Evolutionary conservation across 2,797 vertebrate genomes (phyloP).

Genomic region (Bradypus variegatus): DNA sequence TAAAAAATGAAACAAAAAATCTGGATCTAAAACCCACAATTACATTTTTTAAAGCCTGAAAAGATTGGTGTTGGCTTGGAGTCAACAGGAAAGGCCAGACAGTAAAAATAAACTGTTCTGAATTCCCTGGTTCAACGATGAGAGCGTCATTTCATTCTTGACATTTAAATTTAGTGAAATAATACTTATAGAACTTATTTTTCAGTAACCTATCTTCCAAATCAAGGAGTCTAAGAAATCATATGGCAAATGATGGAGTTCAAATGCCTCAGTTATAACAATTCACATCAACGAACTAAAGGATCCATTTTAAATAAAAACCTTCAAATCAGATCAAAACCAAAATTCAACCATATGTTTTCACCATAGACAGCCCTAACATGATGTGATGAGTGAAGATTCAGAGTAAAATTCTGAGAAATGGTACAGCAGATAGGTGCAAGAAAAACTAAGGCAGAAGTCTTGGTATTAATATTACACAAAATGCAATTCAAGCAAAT

Average conservation of each 20-base stretch:
- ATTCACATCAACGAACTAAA: neutral
- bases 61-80: neutral
- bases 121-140: neutral
- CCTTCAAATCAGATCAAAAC: neutral
- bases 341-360: neutral
- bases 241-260: neutral
- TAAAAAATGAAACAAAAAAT: neutral
- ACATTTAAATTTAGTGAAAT: constrained; percentile 21
- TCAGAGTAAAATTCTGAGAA: neutral
- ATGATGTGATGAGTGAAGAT: neutral
- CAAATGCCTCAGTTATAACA: neutral
- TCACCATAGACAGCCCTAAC: neutral
- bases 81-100: neutral
- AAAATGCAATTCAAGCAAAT: neutral
- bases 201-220: neutral
- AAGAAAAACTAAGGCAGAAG: neutral
- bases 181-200: neutral
- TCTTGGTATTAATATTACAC: neutral
- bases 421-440: neutral
- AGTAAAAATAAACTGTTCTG: neutral
- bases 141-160: neutral
- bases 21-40: neutral
- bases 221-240: constrained; percentile 12
- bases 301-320: neutral
- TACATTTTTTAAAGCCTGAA: neutral